Evolutionary conservation across 1,140 invertebrate species (phyloP).

Genomic region (Physella acuta): DNA sequence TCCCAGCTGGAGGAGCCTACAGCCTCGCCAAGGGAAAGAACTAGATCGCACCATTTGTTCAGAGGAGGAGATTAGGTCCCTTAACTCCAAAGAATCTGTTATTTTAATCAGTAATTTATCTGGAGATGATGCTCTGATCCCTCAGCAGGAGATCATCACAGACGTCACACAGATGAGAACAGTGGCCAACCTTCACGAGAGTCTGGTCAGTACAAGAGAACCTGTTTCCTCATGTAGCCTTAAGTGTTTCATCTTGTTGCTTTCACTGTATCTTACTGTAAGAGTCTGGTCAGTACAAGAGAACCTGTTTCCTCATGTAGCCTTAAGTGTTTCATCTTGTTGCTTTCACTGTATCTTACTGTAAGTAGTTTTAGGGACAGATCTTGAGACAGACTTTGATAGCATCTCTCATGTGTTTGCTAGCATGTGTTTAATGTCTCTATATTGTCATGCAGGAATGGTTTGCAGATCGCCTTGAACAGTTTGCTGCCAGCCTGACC

Average conservation of each 20-base stretch:
- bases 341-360: too few relatives aligned
- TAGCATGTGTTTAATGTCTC: too few relatives aligned
- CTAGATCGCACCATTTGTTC: conserved; percentile 51
- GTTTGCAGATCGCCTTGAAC: conserved; percentile 66
- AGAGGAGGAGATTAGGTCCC: conserved; percentile 73
- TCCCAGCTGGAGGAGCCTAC: conserved; percentile 80
- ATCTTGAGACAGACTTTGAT: too few relatives aligned
- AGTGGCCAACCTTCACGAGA: conserved; percentile 86
- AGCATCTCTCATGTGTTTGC: too few relatives aligned
- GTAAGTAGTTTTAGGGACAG: too few relatives aligned
- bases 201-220: conserved; percentile 73
- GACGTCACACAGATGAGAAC: conserved; percentile 77
- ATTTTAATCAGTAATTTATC: conserved; percentile 84
- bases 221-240: too few relatives aligned
- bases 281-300: conserved; percentile 77
- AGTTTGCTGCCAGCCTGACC: conserved; percentile 47
- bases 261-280: too few relatives aligned
- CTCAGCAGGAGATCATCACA: conserved; percentile 78
- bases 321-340: too few relatives aligned
- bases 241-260: too few relatives aligned
- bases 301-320: too few relatives aligned
- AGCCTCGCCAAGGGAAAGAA: conserved; percentile 60
- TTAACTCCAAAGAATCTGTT: conserved; percentile 86
- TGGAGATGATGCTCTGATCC: conserved; percentile 74
- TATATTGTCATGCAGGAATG: conserved; percentile 65